Evolutionary conservation across 2,797 vertebrate genomes (phyloP).

Genomic region (Thunnus albacares): DNA sequence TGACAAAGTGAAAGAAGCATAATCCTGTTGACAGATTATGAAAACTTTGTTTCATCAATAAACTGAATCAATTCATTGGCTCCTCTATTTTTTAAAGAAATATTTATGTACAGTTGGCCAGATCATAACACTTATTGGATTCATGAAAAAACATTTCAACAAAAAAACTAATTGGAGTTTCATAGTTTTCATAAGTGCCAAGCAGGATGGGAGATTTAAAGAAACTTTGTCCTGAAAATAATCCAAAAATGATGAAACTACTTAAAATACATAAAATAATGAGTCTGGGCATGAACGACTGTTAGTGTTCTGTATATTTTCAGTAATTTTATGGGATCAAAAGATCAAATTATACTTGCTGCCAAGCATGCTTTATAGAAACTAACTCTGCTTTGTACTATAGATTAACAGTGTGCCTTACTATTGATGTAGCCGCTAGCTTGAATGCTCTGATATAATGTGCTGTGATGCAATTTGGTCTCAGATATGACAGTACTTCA

Average conservation of each 20-base stretch:
- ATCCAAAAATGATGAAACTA: slow-evolving; percentile 5
- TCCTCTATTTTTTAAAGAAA: slow-evolving; percentile 29
- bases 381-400: slow-evolving; percentile 33
- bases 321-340: slow-evolving; percentile 30
- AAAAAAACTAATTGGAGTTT: background rate
- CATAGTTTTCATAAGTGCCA: background rate
- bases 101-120: background rate
- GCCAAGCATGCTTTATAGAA: slow-evolving; percentile 12
- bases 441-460: slow-evolving; percentile 13
- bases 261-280: background rate
- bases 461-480: slow-evolving; percentile 19
- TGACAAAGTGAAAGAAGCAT: slow-evolving; percentile 83
- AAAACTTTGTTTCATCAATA: slow-evolving; percentile 12
- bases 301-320: slow-evolving; percentile 27
- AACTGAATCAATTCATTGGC: background rate
- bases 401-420: slow-evolving; percentile 59
- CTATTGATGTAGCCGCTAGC: background rate
- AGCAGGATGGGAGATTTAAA: background rate
- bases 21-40: slow-evolving; percentile 12
- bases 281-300: slow-evolving; percentile 18
- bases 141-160: background rate
- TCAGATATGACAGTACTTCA: background rate
- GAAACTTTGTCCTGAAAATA: slow-evolving; percentile 1
- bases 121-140: background rate
- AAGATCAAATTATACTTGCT: slow-evolving; percentile 7